These are phyloP conservation scores for Crossaster papposus DNA, from an alignment of 53 echinoderm and acorn worm genomes.

Conservation along the genomic window DNA sequence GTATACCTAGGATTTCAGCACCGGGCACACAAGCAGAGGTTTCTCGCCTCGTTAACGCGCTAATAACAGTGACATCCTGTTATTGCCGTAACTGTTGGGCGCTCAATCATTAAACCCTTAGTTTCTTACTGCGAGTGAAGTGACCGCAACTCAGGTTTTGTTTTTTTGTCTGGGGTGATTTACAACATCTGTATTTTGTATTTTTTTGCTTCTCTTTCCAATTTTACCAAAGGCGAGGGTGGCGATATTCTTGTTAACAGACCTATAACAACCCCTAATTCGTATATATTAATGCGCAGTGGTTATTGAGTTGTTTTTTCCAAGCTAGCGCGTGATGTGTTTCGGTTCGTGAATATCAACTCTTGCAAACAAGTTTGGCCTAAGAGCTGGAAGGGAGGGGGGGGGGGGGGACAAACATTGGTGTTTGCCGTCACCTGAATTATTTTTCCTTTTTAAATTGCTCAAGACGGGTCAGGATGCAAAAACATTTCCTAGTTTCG, in stretches of 20 bases:
- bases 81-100: slow-evolving; percentile 20
- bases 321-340: neutral
- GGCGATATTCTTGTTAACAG: slow-evolving; percentile 2
- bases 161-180: slow-evolving; percentile 18
- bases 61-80: slow-evolving; percentile 41
- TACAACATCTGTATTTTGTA: slow-evolving; percentile 6
- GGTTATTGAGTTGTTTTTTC: slow-evolving; percentile 2
- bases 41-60: slow-evolving; percentile 12
- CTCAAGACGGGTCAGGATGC: neutral
- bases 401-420: neutral
- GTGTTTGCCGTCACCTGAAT: neutral
- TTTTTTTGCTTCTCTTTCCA: neutral
- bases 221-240: neutral
- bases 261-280: neutral
- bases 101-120: slow-evolving; percentile 33
- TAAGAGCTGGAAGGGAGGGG: neutral
- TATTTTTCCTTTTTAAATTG: neutral
- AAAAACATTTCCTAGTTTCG: slow-evolving; percentile 7
- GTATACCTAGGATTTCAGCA: neutral
- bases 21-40: neutral
- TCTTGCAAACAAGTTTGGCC: neutral
- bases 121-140: slow-evolving; percentile 10
- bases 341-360: neutral
- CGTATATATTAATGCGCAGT: neutral
- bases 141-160: slow-evolving; percentile 51